A percentile compares a stretch with the other conserved stretches of the same genome.
Evolutionary conservation across 2,797 vertebrate species (phyloP).

Genomic region (Pyrocephalus nanus): DNA sequence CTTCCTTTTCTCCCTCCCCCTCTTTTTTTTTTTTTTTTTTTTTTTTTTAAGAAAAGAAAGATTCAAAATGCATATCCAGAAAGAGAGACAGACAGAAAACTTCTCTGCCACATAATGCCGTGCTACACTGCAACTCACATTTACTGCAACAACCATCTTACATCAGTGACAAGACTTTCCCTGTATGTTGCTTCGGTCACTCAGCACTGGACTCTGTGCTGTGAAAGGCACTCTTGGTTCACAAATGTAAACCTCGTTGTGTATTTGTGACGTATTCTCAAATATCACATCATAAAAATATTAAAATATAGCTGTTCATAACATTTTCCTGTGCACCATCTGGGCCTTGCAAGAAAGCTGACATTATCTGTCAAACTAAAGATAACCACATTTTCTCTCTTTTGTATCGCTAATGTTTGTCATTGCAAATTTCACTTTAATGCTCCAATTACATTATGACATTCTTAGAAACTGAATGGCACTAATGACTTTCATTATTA

Average conservation of each 20-base stretch:
- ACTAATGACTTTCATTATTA: constrained; percentile 83
- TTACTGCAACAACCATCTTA: not conserved
- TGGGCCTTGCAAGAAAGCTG: constrained; percentile 70
- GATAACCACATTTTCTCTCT: constrained; percentile 74
- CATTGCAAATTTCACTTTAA: constrained; percentile 77
- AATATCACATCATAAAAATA: constrained; percentile 64
- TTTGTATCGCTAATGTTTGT: constrained; percentile 76
- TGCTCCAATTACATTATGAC: constrained; percentile 80
- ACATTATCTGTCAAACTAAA: constrained; percentile 73
- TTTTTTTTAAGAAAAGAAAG: constrained; percentile 5
- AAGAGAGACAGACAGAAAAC: constrained; percentile 36
- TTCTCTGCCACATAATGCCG: not conserved
- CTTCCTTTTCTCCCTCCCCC: constrained; percentile 66
- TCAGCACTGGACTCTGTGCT: not conserved
- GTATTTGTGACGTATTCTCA: constrained; percentile 64
- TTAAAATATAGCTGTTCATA: constrained; percentile 70
- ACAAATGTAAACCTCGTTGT: constrained; percentile 11
- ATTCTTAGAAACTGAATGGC: constrained; percentile 76
- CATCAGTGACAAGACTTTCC: not conserved
- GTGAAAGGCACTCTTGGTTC: constrained; percentile 28
- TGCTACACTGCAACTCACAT: not conserved
- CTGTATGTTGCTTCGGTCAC: not conserved
- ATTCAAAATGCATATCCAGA: constrained; percentile 47
- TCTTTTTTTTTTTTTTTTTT: not conserved
- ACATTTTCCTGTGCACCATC: constrained; percentile 72